Base-by-base conservation (phyloP, 2,888 invertebrate genomes). In the Koerneria pararmatus region DNA sequence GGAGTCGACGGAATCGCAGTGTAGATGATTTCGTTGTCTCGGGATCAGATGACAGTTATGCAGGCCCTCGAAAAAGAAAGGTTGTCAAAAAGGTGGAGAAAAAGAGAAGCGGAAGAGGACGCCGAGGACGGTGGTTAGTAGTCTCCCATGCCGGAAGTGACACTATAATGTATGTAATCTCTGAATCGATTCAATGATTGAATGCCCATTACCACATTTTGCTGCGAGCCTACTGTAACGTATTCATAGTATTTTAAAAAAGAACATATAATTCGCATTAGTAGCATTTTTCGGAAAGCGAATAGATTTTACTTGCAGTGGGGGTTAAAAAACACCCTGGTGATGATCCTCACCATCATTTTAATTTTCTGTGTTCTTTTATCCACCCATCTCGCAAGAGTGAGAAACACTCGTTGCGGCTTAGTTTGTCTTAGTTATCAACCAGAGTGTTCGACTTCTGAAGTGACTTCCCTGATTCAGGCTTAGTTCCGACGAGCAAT, bases 31-130 rank as follows among this genome's bases (percentile, higher is more conserved):
- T 51, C 22, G 24, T 51, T 15, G 53, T 22, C 22, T 8, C 15
- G 15, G 53, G 22, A n/a, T 51, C 53, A 15, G 53, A 70, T 37
- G 70, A 49, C n/a, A 63, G 64, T 24, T 62, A 67, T 32, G 63
- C 53, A 31, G 70, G 66, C 29, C 67, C 66, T 63, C 37, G 66
- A 22, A 48, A 54, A 29, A 66, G 69, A 35, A 51, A 61, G 29
- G 53, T 56, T 60, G 53, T 61, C 46, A 5, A 24, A 31, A 54
- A 51, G 56, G 56, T 49, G 56, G 63, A 67, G 37, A n/a, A 54
- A 49, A 37, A 49, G 27, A 69, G 48, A 32, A 69, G 63, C 46
- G 53, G 35, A 60, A 31, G 54, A n/a, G 59, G 59, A 53, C 37
- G 31, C 51, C 54, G 56, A 24, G 46, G 46, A 41, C 46, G 46